These are phyloP conservation scores for Hedychridium roseum DNA, from an alignment of 2,888 invertebrate genomes.

Conservation along the genomic window DNA sequence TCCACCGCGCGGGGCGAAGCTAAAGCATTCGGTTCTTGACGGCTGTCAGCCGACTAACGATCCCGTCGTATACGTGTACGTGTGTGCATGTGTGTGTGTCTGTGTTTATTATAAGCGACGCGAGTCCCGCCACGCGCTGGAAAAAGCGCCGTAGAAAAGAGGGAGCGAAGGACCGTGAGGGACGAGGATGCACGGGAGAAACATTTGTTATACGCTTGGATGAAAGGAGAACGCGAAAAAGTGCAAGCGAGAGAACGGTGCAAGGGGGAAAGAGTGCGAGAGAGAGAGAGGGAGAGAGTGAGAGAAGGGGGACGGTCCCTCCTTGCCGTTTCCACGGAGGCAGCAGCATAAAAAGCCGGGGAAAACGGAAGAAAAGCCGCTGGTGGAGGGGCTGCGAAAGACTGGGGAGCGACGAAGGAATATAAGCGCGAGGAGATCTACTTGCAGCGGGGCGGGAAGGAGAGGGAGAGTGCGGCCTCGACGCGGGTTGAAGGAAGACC, in stretches of 20 bases:
- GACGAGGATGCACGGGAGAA: slow-evolving; percentile 2
- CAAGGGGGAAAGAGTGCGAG: neutral
- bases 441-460: slow-evolving; percentile 1
- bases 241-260: neutral
- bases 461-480: no score
- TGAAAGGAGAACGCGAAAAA: no score
- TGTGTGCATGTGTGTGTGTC: slow-evolving; percentile 20
- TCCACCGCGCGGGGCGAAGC: slow-evolving; percentile 2
- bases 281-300: neutral
- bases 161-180: neutral
- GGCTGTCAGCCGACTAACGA: slow-evolving; percentile 33
- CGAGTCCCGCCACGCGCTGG: slow-evolving; percentile 40
- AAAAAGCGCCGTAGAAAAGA: slow-evolving; percentile 8
- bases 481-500: slow-evolving; percentile 26
- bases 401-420: neutral
- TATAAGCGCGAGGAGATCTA: neutral
- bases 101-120: slow-evolving; percentile 39
- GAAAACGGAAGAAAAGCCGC: slow-evolving; percentile 1
- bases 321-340: neutral
- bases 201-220: no score
- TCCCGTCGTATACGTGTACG: no score
- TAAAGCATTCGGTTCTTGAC: slow-evolving; percentile 23
- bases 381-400: slow-evolving; percentile 2
- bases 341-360: slow-evolving; percentile 31
- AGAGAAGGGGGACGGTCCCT: slow-evolving; percentile 5